phyloP scores from a whole-genome alignment of 2,888 invertebrate species.

The Pheosia tremula region DNA sequence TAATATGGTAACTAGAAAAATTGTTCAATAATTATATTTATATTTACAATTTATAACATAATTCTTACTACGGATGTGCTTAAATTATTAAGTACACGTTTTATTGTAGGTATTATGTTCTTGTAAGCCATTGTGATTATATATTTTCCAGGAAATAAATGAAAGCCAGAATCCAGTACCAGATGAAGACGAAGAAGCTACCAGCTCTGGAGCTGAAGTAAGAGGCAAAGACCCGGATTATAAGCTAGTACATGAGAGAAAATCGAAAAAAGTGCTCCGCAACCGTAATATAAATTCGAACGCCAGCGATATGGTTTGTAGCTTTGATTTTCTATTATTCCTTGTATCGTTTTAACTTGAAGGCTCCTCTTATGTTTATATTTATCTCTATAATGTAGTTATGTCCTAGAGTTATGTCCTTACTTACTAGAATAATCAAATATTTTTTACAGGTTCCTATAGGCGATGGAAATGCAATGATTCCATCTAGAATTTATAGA shows the following conservation, averaged over 20 bases:
- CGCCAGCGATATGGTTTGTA: conserved; percentile 32
- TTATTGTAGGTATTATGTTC: neutral
- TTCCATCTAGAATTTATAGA: conserved; percentile 55
- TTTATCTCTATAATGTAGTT: no score
- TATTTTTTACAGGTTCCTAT: conserved; percentile 45
- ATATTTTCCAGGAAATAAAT: conserved; percentile 16
- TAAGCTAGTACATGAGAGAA: conserved; percentile 15
- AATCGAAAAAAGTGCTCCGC: conserved; percentile 22
- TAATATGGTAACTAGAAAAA: conserved; percentile 13
- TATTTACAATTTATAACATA: neutral
- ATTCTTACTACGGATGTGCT: no score
- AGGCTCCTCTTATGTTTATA: no score
- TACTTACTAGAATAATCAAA: neutral
- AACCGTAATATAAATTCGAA: conserved; percentile 27
- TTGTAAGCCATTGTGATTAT: neutral
- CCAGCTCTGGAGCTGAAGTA: conserved; percentile 8
- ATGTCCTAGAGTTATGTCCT: neutral
- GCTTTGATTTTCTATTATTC: neutral
- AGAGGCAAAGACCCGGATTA: conserved; percentile 11
- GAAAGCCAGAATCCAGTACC: conserved; percentile 11
- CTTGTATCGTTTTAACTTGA: no score
- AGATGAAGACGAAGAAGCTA: conserved; percentile 12
- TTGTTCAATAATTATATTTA: neutral
- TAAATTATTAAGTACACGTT: no score
- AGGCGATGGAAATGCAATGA: conserved; percentile 51